phyloP scores from a whole-genome alignment of 2,797 vertebrate genomes.

The Jordanella pulchra region DNA sequence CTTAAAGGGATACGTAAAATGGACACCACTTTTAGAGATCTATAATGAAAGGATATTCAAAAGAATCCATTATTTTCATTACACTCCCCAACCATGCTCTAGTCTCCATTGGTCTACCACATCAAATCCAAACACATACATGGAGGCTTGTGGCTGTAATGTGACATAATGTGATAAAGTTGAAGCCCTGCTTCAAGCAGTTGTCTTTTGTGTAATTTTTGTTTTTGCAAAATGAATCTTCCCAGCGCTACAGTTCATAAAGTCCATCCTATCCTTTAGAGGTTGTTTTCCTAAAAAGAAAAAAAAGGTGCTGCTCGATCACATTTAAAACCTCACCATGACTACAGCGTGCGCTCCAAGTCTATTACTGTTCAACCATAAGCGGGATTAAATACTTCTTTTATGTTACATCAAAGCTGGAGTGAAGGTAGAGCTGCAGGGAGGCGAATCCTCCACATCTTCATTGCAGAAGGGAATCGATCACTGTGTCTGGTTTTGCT shows the following conservation, averaged over 20 bases:
- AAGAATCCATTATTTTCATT: slow-evolving; percentile 7
- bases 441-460: slow-evolving; percentile 12
- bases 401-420: slow-evolving; percentile 15
- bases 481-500: slow-evolving; percentile 88
- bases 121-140: background rate
- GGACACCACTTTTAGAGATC: background rate
- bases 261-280: slow-evolving; percentile 40
- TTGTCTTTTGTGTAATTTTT: background rate
- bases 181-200: background rate
- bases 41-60: background rate
- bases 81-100: background rate
- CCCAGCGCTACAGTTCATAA: slow-evolving; percentile 26
- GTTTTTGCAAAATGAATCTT: background rate
- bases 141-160: background rate
- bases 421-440: slow-evolving; percentile 31
- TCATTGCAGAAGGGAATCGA: slow-evolving; percentile 96
- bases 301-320: slow-evolving; percentile 21
- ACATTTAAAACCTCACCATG: slow-evolving; percentile 51
- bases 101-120: background rate
- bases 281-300: slow-evolving; percentile 19
- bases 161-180: slow-evolving; percentile 1
- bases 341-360: slow-evolving; percentile 59
- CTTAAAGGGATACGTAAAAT: background rate
- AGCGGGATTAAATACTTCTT: slow-evolving; percentile 33
- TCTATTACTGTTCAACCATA: slow-evolving; percentile 38